Percentiles rank a stretch among this genome's conserved stretches.
These are phyloP conservation scores for Stigmatopora nigra DNA, from an alignment of 2,113 vertebrate genomes.

Conservation along the genomic window DNA sequence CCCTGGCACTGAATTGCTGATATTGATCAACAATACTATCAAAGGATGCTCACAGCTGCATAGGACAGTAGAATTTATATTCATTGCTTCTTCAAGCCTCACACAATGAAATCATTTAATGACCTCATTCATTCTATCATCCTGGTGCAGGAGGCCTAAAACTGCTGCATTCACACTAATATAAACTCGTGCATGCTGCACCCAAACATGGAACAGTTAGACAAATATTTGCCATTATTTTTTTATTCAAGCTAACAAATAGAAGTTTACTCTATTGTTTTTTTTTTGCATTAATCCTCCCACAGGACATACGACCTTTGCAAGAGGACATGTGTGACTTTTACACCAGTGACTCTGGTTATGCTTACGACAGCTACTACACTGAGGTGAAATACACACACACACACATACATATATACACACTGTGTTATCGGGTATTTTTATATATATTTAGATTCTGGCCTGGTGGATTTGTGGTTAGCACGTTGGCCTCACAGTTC, in stretches of 20 bases:
- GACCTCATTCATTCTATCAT: conserved; percentile 22
- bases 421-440: no score
- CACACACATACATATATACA: neutral
- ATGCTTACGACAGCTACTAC: conserved; percentile 78
- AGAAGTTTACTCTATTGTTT: neutral
- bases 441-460: no score
- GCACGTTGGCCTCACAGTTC: no score
- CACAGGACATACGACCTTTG: conserved; percentile 80
- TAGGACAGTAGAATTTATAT: conserved; percentile 36
- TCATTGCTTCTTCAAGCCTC: conserved; percentile 39
- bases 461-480: no score
- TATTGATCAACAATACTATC: conserved; percentile 43
- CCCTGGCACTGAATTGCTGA: conserved; percentile 12
- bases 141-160: conserved; percentile 11
- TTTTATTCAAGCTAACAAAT: neutral
- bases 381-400: conserved; percentile 71
- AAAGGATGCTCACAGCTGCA: conserved; percentile 11
- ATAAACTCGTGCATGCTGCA: no score
- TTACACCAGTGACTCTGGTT: conserved; percentile 75
- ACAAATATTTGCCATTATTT: no score
- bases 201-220: no score
- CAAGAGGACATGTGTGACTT: conserved; percentile 78
- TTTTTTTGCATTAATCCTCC: neutral
- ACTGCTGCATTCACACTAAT: neutral
- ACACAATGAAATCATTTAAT: conserved; percentile 32